Evolutionary conservation across 2,797 vertebrate genomes (phyloP), one percentile per base, ranked within the genome.

Genomic region (Nothura maculosa): DNA sequence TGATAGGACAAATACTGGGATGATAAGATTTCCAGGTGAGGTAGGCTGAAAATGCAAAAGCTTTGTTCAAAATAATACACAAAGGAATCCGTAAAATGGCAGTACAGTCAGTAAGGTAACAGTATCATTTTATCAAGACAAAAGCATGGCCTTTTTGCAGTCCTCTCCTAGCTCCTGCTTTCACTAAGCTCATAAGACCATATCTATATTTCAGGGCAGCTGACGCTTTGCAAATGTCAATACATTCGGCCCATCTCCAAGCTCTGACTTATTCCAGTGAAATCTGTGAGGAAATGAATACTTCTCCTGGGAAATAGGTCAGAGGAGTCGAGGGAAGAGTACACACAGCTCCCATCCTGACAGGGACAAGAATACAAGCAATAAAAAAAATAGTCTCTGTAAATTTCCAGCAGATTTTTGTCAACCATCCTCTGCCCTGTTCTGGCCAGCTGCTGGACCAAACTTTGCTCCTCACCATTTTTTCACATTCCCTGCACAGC

Each of bases 201-300:
- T 79, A 86, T 66, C 83, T 84, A 88, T 81, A 69, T 88, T 86
- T 90, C 66, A 88, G 88, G 77, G 30, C 85, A 88, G 83, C 67
- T 88, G 92, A 57, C 67, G 30, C 25, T 24, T 48, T 62, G 32
- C 36, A 90, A 83, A 66, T 47, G 69, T 88, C 62, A 87, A 70
- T 19, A 52, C 42, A 7, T 76, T 85, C 61, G 78, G 66, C 28
- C 54, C 15, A 55, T 42, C 12, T 47, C 72, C 45, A 79, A 60
- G 45, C 8, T 86, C 7, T 73, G 45, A 11, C 1, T 27, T 50
- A 64, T 75, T 42, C 57, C 70, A 58, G 62, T 54, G 69, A 89
- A 87, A 94, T 48, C 36, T 50, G 25, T 27, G 22, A 83, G 20
- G 50, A 95, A 92, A 81, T 3, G 5, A 86, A 81, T 55, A 8